Evolutionary conservation across 1,140 invertebrate genomes (phyloP), one percentile per base, ranked within the genome.

Genomic region (Oscheius sp.): DNA sequence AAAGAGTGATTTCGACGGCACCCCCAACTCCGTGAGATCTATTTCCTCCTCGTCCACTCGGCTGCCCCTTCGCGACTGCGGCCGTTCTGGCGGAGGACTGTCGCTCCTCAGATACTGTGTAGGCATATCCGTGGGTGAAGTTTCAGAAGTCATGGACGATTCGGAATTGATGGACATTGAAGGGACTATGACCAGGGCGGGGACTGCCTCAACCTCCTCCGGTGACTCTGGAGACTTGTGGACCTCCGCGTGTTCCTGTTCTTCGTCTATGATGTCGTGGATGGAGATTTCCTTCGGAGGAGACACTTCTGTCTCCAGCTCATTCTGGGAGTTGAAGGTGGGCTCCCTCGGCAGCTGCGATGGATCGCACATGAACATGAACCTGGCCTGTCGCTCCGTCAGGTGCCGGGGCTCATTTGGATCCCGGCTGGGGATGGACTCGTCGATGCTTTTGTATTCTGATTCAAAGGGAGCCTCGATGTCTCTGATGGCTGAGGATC

Each of bases 341-440:
- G 62, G 69, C 64, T 82, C 81, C 31, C 67, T 64, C 2, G 81
- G 81, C 38, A 82, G 73, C 42, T 82, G 81, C 2, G 76, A 79
- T 34, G 69, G 64, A 35, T 82, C 81, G 62, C 80, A 82, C 34
- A 59, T 70, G 59, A 82, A 82, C 70, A 83, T 80, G 28, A 70
- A 75, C 45, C 78, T 71, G 28, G 65, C 65, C 35, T 74, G 64
- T 63, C 72, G 58, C 46, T 67, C 68, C 3, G 72, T 34, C 2
- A 67, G 72, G 67, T 31, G 62, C 35, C 46, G 61, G 2, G 74
- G 49, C 49, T 55, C 49, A 55, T 55, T 23, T 23, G 23, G 49
- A 55, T 55, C 49, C 49, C 4, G 7, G 7, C 28, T 26, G 7
- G 49, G 49, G 15, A 55, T 4, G 4, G 49, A 20, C 28, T 55